Base-by-base conservation (phyloP, 2,113 vertebrate species). In the Serilophus lunatus region DNA sequence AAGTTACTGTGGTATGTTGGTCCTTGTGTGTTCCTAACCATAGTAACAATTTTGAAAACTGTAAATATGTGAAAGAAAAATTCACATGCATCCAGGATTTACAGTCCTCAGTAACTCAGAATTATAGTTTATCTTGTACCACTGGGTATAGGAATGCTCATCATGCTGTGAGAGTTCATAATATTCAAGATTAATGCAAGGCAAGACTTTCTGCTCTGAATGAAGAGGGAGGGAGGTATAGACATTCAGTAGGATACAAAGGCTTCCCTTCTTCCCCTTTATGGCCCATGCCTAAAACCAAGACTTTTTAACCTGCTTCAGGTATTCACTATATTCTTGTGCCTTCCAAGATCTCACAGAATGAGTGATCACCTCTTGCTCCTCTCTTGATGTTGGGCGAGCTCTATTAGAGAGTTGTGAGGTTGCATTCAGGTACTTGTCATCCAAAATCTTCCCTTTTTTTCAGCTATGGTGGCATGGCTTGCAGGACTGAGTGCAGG, bases 61-160 rank as follows among this genome's bases (percentile, higher is more conserved):
- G 6, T 42, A 45, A 6, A 3, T 92, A 13, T 19, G 36, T 82
- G 54, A 87, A 91, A 82, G 13, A 36, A 9, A 63, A 82, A 56
- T 40, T 35, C 3, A 1, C 1, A 1, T n/a, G 18, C 25, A 50
- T 5, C 2, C 19, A 44, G 35, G 22, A 50, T 14, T 78, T 42
- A 5, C 33, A 66, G 53, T 60, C 17, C 24, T 72, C 44, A n/a
- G 63, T 69, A 68, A 17, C 9, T 76, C 44, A 44, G 70, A 78
- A 50, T 53, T 15, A 15, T 40, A 44, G 28, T 8, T 87, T 64
- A 28, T 24, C 18, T 23, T 33, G 10, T 77, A 8, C 23, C 33
- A 18, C 31, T 72, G 28, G 9, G 14, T 29, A 1, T 54, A 5
- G 9, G 36, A 64, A 69, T 65, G 44, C 8, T 42, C 20, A 9